Percentiles rank a stretch among this genome's conserved stretches.
Evolutionary conservation across 2,797 vertebrate genomes (phyloP).

Genomic region (Tenualosa thibaudeaui): DNA sequence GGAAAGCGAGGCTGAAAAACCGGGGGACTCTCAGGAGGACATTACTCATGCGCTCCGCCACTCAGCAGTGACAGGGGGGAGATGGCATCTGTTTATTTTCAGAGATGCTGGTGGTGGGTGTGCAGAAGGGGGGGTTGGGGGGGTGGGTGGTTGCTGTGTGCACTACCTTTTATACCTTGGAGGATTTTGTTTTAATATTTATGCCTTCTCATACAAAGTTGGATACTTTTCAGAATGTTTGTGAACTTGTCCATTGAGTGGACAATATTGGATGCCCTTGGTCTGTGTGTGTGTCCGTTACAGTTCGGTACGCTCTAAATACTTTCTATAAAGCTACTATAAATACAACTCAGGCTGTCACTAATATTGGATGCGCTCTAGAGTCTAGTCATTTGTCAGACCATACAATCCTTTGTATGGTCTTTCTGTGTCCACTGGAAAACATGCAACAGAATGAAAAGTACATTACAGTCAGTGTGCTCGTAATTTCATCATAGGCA

Average conservation of each 20-base stretch:
- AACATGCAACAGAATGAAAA: not conserved
- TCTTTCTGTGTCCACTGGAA: not conserved
- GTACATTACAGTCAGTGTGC: not conserved
- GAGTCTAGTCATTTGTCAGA: not conserved
- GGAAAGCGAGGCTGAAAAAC: slow-evolving; percentile 60
- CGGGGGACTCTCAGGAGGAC: slow-evolving; percentile 61
- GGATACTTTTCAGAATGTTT: not conserved
- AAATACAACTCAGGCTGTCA: not conserved
- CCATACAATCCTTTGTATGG: not conserved
- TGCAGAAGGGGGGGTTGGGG: not conserved
- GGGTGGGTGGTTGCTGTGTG: not conserved
- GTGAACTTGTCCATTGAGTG: not conserved
- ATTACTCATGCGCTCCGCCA: slow-evolving; percentile 75
- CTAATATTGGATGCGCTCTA: not conserved
- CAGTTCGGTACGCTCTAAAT: not conserved
- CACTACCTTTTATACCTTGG: slow-evolving; percentile 16
- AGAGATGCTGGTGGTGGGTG: not conserved
- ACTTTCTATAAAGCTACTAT: not conserved
- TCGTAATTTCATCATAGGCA: not conserved
- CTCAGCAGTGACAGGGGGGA: slow-evolving; percentile 70
- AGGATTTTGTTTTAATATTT: slow-evolving; percentile 7
- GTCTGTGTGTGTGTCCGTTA: not conserved
- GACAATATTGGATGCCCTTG: not conserved
- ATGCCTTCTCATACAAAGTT: slow-evolving; percentile 1
- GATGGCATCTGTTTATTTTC: slow-evolving; percentile 67